Evolutionary conservation across 2,888 invertebrate species (phyloP), one percentile per base, ranked within the genome.

Genomic region (Microdon myrmicae): DNA sequence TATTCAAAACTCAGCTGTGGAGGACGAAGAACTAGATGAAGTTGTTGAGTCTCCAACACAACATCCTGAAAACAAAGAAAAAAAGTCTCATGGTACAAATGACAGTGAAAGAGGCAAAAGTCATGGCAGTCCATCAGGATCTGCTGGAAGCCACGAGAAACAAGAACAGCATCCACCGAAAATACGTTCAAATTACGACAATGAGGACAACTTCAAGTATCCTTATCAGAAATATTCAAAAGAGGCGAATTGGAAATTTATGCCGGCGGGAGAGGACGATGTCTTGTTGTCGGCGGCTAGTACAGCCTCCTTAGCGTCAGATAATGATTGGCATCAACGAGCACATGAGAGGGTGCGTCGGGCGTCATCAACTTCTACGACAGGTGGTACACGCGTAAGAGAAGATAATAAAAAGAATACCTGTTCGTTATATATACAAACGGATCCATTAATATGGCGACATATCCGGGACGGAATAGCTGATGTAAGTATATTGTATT

Each of bases 381-480:
- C 55, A 49, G 29, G 55, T 67, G 48, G 47, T 55, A 29, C 75
- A 79, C 73, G 78, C 79, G 72, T 81, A 83, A 84, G 86, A 69
- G 90, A 88, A 71, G 86, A 90, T 76, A n/a, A n/a, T n/a, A 88
- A 87, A 75, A 88, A 87, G 71, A 93, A 92, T 80, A 93, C 96
- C 53, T 98, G 97, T 80, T 94, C 95, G 48, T 86, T 98, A 68
- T 97, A 91, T 80, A 94, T 99, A 80, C 96, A 98, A 82, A 97
- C 99, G 13, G 99, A 99, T 83, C 97, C 98, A 69, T 87, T 96
- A 70, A 91, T 99, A 78, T 99, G 97, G 95, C 87, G 90, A 75
- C 94, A 96, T 78, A 93, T 98, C 73, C 85, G 90, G 71, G 90
- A 88, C 74, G 87, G 88, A 55, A 89, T 89, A 74, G 86, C 88